Evolutionary conservation across 2,797 vertebrate genomes (phyloP), one percentile per base, ranked within the genome.

Genomic region (Tapera naevia): DNA sequence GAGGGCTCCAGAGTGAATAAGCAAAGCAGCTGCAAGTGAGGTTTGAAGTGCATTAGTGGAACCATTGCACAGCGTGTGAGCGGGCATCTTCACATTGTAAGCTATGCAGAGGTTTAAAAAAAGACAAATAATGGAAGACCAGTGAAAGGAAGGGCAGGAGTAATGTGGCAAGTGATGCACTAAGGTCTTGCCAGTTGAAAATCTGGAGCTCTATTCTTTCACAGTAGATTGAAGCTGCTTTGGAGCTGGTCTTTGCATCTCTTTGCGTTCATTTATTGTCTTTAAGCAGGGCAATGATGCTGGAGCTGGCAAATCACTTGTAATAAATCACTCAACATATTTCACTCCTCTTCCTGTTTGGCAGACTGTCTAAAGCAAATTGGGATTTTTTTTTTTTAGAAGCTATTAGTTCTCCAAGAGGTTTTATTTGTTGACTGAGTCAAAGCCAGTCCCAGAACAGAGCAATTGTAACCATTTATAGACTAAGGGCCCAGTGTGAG

Each of bases 341-440:
- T 95, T 95, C 70, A 62, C 51, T 94, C 57, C 80, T 94, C 45
- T 95, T 96, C 89, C 94, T 91, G 70, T 89, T 94, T 96, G 94
- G 94, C 91, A 95, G 83, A 84, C 43, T 51, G 45, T 90, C 88
- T 95, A 60, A 91, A 95, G 88, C 75, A 74, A 93, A 82, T 35
- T 8, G 35, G 81, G 74, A 5, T 5, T 22, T 61, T 67, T 57
- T 61, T 67, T 57, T 69, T 90, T 81, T 32, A 41, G 67, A 90
- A 94, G n/a, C 83, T 33, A 41, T 84, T 75, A 56, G 70, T 43
- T 80, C 24, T 88, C 74, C 69, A 35, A 80, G 71, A 87, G 83
- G 54, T 93, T 96, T 93, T 81, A 75, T 95, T 93, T 90, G 83
- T 88, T 86, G 80, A 53, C 32, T 90, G 88, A 69, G 62, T 91